These are phyloP conservation scores for Drosophila asahinai DNA, from an alignment of 1,140 invertebrate species.

Conservation along the genomic window DNA sequence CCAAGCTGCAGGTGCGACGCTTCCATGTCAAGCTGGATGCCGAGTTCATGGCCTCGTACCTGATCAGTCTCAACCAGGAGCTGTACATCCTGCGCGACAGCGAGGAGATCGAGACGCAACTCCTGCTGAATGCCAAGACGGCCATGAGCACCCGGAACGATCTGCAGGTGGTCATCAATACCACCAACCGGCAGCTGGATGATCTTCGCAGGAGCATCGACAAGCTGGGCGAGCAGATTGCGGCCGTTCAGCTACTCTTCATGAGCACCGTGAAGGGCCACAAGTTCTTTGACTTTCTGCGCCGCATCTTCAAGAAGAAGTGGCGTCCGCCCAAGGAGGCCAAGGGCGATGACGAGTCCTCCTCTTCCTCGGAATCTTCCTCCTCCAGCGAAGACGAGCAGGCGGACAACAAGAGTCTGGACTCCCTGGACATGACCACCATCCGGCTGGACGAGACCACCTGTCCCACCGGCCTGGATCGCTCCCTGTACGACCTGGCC, in stretches of 20 bases:
- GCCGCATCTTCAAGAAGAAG: conserved; percentile 92
- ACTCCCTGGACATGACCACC: conserved; percentile 87
- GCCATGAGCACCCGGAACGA: conserved; percentile 85
- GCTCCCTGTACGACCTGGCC: conserved; percentile 88
- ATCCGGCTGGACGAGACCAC: conserved; percentile 90
- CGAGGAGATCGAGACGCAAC: conserved; percentile 89
- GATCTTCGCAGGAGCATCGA: conserved; percentile 87
- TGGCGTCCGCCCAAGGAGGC: conserved; percentile 87
- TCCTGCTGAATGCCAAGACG: conserved; percentile 87
- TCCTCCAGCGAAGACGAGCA: conserved; percentile 87
- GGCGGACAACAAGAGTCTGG: conserved; percentile 87
- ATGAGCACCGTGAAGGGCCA: conserved; percentile 88
- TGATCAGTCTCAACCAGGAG: conserved; percentile 92
- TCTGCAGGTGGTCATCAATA: conserved; percentile 85
- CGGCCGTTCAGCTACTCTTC: conserved; percentile 87
- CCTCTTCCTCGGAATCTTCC: conserved; percentile 79
- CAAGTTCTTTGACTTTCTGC: conserved; percentile 90
- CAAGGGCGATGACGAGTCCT: conserved; percentile 61
- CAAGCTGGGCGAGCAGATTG: conserved; percentile 87
- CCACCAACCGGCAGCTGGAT: conserved; percentile 87
- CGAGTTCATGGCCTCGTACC: conserved; percentile 88
- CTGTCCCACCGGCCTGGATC: conserved; percentile 91
- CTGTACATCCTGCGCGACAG: conserved; percentile 91
- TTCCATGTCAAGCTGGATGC: conserved; percentile 88
- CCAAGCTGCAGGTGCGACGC: conserved; percentile 87